These are phyloP conservation scores for Aromia moschata DNA, from an alignment of 2,888 invertebrate genomes.

Conservation along the genomic window DNA sequence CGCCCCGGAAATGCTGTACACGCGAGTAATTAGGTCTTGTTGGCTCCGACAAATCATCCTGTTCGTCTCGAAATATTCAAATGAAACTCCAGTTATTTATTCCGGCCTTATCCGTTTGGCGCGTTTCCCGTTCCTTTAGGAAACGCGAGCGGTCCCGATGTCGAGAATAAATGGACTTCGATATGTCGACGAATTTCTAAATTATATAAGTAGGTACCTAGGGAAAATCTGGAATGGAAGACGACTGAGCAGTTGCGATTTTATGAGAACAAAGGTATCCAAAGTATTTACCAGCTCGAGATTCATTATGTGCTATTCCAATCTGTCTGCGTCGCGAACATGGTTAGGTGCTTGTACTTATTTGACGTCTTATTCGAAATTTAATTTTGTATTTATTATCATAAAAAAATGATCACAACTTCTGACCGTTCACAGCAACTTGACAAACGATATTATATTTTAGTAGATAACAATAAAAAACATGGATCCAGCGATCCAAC, in stretches of 20 bases:
- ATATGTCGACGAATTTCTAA: conserved; percentile 5
- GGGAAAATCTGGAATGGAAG: not conserved
- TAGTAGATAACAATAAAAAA: no score
- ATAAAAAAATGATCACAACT: no score
- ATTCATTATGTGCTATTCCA: not conserved
- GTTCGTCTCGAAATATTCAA: conserved; percentile 18
- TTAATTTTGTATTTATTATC: no score
- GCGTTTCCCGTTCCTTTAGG: not conserved
- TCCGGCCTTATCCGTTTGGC: conserved; percentile 3
- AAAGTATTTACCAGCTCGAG: not conserved
- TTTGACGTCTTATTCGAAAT: no score
- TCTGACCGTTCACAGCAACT: no score
- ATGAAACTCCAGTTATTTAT: conserved; percentile 15
- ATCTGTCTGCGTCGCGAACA: not conserved
- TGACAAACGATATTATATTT: no score
- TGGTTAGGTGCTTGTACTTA: not conserved
- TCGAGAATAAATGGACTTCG: conserved; percentile 4
- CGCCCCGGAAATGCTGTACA: conserved; percentile 29
- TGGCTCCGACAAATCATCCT: conserved; percentile 20
- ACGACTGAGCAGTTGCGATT: not conserved
- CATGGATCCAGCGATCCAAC: no score
- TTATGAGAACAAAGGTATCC: conserved; percentile 2
- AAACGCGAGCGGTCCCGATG: not conserved
- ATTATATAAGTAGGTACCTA: not conserved
- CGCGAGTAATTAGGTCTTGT: conserved; percentile 28